Conservation (phyloP, 2,113 vertebrate species). For the Boleophthalmus pectinirostris region DNA sequence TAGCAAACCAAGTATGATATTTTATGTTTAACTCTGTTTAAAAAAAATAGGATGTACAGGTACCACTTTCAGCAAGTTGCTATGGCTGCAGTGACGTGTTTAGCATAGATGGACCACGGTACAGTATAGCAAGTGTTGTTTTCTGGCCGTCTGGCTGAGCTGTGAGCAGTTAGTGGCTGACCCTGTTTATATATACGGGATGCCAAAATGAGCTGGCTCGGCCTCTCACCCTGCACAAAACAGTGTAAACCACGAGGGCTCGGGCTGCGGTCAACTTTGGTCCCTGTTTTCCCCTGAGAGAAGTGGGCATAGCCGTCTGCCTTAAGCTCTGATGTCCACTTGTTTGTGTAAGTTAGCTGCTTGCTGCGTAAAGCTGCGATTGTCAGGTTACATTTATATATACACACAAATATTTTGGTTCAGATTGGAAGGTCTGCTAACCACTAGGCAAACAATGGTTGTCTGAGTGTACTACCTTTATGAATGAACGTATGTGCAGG, state of each 20-base stretch:
- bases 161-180: constrained; percentile 75
- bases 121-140: constrained; percentile 60
- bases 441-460: constrained; percentile 35
- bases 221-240: constrained; percentile 68
- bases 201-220: constrained; percentile 66
- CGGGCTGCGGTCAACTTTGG: constrained; percentile 58
- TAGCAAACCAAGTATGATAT: neutral
- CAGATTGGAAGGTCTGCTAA: constrained; percentile 32
- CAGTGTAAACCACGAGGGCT: constrained; percentile 69
- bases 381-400: constrained; percentile 36
- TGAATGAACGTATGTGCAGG: neutral
- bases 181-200: constrained; percentile 72
- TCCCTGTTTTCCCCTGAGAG: constrained; percentile 61
- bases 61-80: constrained; percentile 61
- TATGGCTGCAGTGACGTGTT: constrained; percentile 63
- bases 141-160: constrained; percentile 69
- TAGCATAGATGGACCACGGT: constrained; percentile 54
- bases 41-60: constrained; percentile 46
- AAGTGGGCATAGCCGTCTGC: constrained; percentile 64
- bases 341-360: constrained; percentile 54
- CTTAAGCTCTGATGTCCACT: constrained; percentile 52
- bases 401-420: constrained; percentile 36
- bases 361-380: constrained; percentile 34
- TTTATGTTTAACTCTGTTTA: constrained; percentile 3
- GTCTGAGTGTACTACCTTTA: constrained; percentile 26